Conservation (phyloP, 2,797 vertebrate species). For the Anableps anableps region DNA sequence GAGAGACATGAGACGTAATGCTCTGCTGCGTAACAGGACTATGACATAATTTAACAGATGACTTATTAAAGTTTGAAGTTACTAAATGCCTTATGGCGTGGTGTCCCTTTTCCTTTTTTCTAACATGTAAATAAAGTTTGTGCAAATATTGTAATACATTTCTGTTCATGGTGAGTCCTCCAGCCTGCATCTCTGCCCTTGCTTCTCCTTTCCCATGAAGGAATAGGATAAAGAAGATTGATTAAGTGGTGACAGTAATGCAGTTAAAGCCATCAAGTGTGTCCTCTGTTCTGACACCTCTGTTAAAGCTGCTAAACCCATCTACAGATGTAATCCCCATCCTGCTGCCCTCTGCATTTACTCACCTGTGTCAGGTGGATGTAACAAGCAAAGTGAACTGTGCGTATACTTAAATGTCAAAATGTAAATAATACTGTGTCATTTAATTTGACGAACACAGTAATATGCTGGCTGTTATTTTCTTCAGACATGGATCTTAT, state of each 20-base stretch:
- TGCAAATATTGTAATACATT: background rate
- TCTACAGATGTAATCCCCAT: conserved; percentile 70
- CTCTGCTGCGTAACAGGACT: conserved; percentile 53
- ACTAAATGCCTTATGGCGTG: conserved; percentile 59
- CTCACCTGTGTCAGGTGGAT: conserved; percentile 49
- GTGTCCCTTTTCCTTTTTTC: conserved; percentile 35
- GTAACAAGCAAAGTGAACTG: conserved; percentile 15
- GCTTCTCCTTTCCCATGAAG: conserved; percentile 32
- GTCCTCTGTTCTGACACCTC: conserved; percentile 77
- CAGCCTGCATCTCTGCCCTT: conserved; percentile 12
- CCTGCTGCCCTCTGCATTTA: conserved; percentile 76
- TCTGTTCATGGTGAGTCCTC: background rate
- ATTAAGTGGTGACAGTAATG: conserved; percentile 73
- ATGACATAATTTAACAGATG: conserved; percentile 43
- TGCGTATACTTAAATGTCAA: background rate
- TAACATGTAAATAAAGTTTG: background rate
- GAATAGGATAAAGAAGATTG: conserved; percentile 72
- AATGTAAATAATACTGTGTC: background rate
- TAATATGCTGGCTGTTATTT: background rate
- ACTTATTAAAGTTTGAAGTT: conserved; percentile 67
- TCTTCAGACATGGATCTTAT: background rate
- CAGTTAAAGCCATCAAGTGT: conserved; percentile 71
- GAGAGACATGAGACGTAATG: conserved; percentile 50
- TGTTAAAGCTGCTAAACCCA: conserved; percentile 75
- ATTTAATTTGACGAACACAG: background rate